A percentile compares a stretch with the other conserved stretches of the same genome.
These are phyloP conservation scores for Chelonia mydas DNA, from an alignment of 2,797 vertebrate genomes.

Conservation along the genomic window DNA sequence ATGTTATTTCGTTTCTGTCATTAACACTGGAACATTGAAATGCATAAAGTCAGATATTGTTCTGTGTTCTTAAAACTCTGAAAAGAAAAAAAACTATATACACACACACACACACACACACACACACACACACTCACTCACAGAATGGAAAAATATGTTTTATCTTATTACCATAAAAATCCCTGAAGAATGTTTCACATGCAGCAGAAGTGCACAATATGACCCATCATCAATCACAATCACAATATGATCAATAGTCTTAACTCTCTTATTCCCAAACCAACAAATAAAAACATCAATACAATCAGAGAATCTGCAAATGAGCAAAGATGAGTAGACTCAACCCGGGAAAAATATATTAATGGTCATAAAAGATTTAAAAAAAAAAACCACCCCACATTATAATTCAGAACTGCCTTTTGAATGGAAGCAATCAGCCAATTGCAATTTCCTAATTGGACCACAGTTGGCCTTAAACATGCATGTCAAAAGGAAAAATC, in stretches of 20 bases:
- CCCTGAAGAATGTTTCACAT: slow-evolving; percentile 23
- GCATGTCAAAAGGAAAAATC: slow-evolving; percentile 32
- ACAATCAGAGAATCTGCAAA: neutral
- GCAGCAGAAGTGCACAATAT: slow-evolving; percentile 19
- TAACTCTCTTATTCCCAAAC: neutral
- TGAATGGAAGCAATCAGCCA: neutral
- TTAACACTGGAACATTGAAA: neutral
- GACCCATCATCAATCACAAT: neutral
- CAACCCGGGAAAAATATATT: neutral
- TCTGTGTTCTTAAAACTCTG: neutral
- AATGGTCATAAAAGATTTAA: neutral
- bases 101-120: neutral
- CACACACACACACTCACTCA: neutral
- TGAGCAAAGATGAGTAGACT: neutral
- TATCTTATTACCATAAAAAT: neutral
- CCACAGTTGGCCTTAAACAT: neutral
- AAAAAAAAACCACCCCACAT: no score
- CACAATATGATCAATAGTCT: no score
- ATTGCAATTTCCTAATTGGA: neutral
- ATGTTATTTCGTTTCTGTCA: neutral
- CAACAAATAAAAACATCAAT: neutral
- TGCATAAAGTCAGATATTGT: neutral
- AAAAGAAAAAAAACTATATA: neutral
- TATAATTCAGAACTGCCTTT: rapidly evolving
- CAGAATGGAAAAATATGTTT: neutral